Conservation (phyloP, 2,888 invertebrate genomes). For the Encarsia formosa region DNA sequence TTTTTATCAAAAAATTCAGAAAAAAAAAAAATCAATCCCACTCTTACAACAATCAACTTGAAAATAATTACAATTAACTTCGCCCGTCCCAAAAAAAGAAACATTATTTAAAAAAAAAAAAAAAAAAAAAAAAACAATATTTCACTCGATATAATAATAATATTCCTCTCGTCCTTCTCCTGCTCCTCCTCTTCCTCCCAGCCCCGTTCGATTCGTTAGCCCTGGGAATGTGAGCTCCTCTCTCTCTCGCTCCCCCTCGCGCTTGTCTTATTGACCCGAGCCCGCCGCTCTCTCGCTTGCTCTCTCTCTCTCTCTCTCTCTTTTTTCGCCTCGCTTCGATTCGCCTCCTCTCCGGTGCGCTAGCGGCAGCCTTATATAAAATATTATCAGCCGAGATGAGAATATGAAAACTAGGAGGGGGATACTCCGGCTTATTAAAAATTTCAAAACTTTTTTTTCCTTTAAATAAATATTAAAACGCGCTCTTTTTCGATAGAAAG, state of each 20-base stretch:
- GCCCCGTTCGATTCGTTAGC: conserved; percentile 39
- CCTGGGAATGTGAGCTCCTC: conserved; percentile 48
- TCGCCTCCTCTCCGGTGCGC: conserved; percentile 31
- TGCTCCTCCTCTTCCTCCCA: not conserved
- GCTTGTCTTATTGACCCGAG: conserved; percentile 52
- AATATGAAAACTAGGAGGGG: no score
- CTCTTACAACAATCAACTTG: no score
- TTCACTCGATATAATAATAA: conserved; percentile 22
- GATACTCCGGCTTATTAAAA: no score
- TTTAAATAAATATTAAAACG: no score
- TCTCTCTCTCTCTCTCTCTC: conserved; percentile 30
- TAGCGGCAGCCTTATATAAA: no score
- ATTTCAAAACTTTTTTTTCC: no score
- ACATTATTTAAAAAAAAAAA: not conserved
- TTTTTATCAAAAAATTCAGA: no score
- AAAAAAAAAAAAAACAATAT: conserved; percentile 17
- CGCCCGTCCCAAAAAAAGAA: no score
- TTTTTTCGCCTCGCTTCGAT: conserved; percentile 30
- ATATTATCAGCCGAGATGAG: not conserved
- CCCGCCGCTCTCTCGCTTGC: conserved; percentile 43
- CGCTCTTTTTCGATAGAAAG: no score
- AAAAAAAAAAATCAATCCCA: no score
- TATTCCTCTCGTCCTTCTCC: conserved; percentile 13
- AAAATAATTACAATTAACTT: no score
- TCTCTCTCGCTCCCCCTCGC: conserved; percentile 37